Conservation (phyloP, 2,797 vertebrate species). For the Uromys caudimaculatus region DNA sequence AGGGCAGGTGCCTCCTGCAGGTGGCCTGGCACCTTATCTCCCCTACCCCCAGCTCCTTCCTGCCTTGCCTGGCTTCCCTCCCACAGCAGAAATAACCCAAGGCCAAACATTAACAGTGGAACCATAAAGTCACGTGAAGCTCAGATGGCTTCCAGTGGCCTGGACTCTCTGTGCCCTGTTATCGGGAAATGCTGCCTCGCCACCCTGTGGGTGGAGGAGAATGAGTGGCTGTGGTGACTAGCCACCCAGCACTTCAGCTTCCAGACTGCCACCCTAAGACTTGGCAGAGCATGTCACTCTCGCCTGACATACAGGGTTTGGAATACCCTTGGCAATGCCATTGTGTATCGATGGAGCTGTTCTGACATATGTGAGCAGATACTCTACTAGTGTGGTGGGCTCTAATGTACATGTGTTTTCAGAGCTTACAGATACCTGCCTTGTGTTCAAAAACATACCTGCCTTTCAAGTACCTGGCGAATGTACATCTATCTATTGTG, state of each 20-base stretch:
- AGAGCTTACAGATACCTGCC: not conserved
- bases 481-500: not conserved
- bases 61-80: slow-evolving; percentile 55
- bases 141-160: slow-evolving; percentile 42
- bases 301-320: not conserved
- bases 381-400: not conserved
- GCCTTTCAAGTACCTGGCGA: not conserved
- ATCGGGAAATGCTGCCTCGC: slow-evolving; percentile 22
- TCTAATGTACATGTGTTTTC: not conserved
- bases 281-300: not conserved
- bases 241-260: not conserved
- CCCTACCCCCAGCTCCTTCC: not conserved
- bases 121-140: slow-evolving; percentile 76
- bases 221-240: not conserved
- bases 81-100: slow-evolving; percentile 63
- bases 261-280: not conserved
- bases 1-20: slow-evolving; percentile 31
- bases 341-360: not conserved
- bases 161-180: slow-evolving; percentile 69
- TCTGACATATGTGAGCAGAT: not conserved
- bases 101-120: slow-evolving; percentile 78
- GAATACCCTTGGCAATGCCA: not conserved
- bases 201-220: not conserved
- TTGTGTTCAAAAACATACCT: not conserved
- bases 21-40: slow-evolving; percentile 60